phyloP scores from a whole-genome alignment of 2,888 invertebrate genomes.

The Idaea biselata region DNA sequence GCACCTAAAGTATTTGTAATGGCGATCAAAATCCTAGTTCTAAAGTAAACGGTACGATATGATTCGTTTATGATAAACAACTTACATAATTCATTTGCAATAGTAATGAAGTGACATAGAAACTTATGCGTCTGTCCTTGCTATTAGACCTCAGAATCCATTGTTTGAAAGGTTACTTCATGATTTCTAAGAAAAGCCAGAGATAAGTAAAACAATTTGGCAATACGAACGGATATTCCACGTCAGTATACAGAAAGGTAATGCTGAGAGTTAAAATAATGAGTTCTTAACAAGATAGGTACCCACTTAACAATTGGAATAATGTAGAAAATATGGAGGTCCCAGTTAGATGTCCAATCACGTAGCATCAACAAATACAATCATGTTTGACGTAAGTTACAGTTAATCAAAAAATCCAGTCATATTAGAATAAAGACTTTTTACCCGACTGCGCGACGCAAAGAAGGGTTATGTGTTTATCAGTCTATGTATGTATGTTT shows the following conservation, averaged over 20 bases:
- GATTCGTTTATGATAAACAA: not conserved
- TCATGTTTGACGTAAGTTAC: too few species aligned
- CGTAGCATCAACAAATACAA: too few species aligned
- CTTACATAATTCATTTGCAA: not conserved
- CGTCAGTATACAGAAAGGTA: not conserved
- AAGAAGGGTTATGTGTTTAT: too few species aligned
- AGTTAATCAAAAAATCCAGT: too few species aligned
- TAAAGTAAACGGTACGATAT: not conserved
- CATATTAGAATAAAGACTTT: too few species aligned
- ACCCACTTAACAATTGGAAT: too few species aligned
- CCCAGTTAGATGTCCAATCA: too few species aligned
- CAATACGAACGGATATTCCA: not conserved
- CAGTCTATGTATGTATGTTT: too few species aligned
- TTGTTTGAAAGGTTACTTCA: constrained; percentile 37
- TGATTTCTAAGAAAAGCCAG: constrained; percentile 27
- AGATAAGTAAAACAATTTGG: constrained; percentile 15
- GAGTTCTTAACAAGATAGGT: too few species aligned
- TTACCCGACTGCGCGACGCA: too few species aligned
- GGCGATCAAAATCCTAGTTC: not conserved
- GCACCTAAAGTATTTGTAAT: not conserved
- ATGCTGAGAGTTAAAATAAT: not conserved
- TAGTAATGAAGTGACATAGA: not conserved
- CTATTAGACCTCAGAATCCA: constrained; percentile 27
- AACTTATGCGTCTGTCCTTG: constrained; percentile 22
- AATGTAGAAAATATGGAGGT: too few species aligned